Base-by-base conservation (phyloP, 2,888 invertebrate genomes). In the Laothoe populi region DNA sequence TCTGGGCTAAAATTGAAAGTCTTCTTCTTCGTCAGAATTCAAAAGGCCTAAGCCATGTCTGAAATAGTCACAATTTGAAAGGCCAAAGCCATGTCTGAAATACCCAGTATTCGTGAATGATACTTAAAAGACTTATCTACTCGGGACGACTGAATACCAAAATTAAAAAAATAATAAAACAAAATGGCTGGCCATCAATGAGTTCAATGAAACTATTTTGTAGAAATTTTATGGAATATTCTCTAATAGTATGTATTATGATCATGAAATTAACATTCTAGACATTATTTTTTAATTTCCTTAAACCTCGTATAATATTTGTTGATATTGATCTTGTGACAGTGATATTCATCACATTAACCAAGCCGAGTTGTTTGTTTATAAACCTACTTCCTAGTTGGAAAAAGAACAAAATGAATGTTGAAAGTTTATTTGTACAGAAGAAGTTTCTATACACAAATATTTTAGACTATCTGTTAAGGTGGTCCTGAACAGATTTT, bases 111-210 rank as follows among this genome's bases (percentile, higher is more conserved):
- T n/a, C n/a, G n/a, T n/a, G n/a, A n/a, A n/a, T n/a, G n/a, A n/a
- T n/a, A n/a, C 35, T 19, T 35, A 53, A 53, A 53, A 53, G 53
- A 19, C 58, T n/a, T 11, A 40, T 53, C 31, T 16, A n/a, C 46
- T 58, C 40, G 21, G 5, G 10, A 61, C 49, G 19, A 44, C 19
- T 16, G 3, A 0, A 3, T 5, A 42, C 23, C 21, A 66, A 68
- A 72, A 74, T 70, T 75, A 63, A 71, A 65, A 64, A 71, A 71
- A 73, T 66, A 81, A 79, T 79, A 78, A 83, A 86, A 88, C 88
- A 88, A 89, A 88, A 89, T 89, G 88, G 88, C 88, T 77, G 88
- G 82, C 76, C 67, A 66, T 73, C 67, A 68, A 57, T 70, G 66
- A 63, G 65, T 72, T 70, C 79, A 78, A 66, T 79, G 73, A 79